phyloP scores from a whole-genome alignment of 2,113 vertebrate genomes.

The Myotis brandtii region DNA sequence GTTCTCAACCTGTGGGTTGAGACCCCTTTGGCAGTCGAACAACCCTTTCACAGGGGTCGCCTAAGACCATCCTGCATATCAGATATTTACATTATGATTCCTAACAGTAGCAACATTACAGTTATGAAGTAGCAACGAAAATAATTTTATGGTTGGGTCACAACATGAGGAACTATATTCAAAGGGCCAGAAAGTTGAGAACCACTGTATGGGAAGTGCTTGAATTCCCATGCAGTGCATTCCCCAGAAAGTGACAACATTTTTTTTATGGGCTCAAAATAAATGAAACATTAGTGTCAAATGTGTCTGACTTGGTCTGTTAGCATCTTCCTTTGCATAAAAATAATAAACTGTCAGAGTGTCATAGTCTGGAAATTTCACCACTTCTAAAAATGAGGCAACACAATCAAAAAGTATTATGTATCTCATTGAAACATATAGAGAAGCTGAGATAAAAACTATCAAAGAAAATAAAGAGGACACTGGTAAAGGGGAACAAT shows the following conservation, averaged over 20 bases:
- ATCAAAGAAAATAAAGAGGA: conserved; percentile 4
- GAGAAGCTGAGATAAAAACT: not conserved
- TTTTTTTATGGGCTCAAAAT: not conserved
- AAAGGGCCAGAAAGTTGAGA: too few species aligned
- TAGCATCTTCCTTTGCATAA: not conserved
- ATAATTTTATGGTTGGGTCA: too few species aligned
- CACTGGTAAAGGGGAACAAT: not conserved
- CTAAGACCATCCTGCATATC: too few species aligned
- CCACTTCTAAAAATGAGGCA: not conserved
- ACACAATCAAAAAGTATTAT: not conserved
- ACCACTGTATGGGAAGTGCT: not conserved
- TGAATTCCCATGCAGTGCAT: not conserved
- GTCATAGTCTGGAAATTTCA: not conserved
- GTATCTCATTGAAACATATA: not conserved
- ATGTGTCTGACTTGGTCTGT: conserved; percentile 12
- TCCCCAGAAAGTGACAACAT: not conserved
- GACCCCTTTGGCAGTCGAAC: too few species aligned
- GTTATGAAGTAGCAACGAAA: too few species aligned
- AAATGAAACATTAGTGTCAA: conserved; percentile 37
- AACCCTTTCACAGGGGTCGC: too few species aligned
- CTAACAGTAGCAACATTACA: too few species aligned
- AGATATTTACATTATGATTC: too few species aligned
- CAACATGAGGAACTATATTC: too few species aligned
- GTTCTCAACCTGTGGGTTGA: too few species aligned
- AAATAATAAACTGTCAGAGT: not conserved